A percentile compares a stretch with the other conserved stretches of the same genome.
Evolutionary conservation across 2,113 vertebrate genomes (phyloP).

Genomic region (Chamaetylas fuelleborni): DNA sequence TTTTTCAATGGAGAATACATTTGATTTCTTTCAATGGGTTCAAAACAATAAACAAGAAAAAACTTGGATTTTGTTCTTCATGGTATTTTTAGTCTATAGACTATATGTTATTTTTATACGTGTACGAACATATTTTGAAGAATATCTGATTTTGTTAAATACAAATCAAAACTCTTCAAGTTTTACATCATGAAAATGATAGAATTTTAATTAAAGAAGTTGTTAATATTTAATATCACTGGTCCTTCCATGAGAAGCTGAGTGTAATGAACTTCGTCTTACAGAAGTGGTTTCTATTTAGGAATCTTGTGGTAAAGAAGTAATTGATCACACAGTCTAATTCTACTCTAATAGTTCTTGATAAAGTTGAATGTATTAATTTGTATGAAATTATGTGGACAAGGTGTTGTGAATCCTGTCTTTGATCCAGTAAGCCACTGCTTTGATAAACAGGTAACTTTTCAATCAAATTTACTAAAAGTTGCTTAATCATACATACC

Average conservation of each 20-base stretch:
- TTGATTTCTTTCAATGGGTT: neutral
- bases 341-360: neutral
- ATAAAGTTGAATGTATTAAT: neutral
- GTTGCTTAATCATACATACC: neutral
- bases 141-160: neutral
- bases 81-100: neutral
- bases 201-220: neutral
- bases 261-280: neutral
- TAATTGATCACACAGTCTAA: neutral
- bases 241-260: neutral
- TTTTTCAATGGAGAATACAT: neutral
- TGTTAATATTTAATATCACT: neutral
- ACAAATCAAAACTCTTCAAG: neutral
- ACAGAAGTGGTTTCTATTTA: neutral
- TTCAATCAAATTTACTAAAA: neutral
- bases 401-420: neutral
- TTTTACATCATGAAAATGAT: neutral
- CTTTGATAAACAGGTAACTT: neutral
- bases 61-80: neutral
- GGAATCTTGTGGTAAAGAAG: too few relatives aligned
- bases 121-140: neutral
- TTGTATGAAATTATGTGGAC: neutral
- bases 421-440: neutral
- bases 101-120: neutral
- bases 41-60: neutral